Conservation (phyloP, 2,797 vertebrate genomes). For the Tiaroga cobitis region DNA sequence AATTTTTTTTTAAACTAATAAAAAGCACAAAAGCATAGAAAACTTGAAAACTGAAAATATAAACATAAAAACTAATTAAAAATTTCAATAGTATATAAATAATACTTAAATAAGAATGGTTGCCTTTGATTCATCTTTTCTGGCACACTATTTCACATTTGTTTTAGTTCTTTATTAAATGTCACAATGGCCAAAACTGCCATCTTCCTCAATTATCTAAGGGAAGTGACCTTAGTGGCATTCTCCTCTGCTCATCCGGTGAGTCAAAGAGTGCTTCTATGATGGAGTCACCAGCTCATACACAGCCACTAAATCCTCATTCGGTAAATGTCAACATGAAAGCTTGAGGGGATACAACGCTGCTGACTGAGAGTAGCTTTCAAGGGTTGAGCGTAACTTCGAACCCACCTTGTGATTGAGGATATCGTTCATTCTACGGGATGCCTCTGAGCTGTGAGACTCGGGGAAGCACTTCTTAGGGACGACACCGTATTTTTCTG, state of each 20-base stretch:
- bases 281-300: not conserved
- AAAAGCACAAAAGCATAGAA: not conserved
- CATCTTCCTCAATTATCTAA: conserved; percentile 1
- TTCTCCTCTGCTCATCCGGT: not conserved
- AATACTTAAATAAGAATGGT: not conserved
- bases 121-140: not conserved
- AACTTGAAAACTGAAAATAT: not conserved
- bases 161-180: conserved; percentile 10
- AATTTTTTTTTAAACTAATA: too few relatives aligned
- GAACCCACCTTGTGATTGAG: conserved; percentile 94
- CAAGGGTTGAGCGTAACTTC: not conserved
- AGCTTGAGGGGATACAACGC: not conserved
- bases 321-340: conserved; percentile 39
- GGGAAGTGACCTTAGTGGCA: not conserved
- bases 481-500: conserved; percentile 96
- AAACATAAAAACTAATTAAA: not conserved
- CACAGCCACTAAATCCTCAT: conserved; percentile 23
- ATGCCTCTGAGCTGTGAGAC: conserved; percentile 94
- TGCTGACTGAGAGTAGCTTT: conserved; percentile 3
- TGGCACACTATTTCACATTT: not conserved
- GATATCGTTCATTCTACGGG: conserved; percentile 97
- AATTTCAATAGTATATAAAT: not conserved
- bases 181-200: conserved; percentile 7
- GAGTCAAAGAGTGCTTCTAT: conserved; percentile 13
- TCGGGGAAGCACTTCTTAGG: conserved; percentile 98